Evolutionary conservation across 2,888 invertebrate species (phyloP).

Genomic region (Sympetrum striolatum): DNA sequence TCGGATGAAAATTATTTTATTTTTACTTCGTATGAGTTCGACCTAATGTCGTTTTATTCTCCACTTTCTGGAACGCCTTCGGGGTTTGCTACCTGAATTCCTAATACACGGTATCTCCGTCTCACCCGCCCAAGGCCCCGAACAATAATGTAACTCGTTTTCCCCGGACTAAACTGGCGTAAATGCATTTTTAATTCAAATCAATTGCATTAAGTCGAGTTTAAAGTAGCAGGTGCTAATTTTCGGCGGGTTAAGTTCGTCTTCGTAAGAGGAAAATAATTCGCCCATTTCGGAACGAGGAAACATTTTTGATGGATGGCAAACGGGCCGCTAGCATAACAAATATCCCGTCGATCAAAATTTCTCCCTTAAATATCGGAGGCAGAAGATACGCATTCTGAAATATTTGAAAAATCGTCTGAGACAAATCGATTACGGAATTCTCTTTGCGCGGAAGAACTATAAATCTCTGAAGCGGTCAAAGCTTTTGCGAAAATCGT

Average conservation of each 20-base stretch:
- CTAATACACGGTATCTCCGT: not conserved
- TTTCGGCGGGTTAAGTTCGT: not conserved
- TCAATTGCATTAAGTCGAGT: too few relatives aligned
- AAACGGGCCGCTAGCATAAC: not conserved
- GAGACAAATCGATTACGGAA: too few relatives aligned
- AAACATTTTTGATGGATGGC: not conserved
- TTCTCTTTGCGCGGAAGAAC: too few relatives aligned
- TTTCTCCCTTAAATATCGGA: too few relatives aligned
- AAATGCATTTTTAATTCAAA: not conserved
- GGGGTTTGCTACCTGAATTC: not conserved
- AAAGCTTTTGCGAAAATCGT: too few relatives aligned
- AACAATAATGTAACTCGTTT: not conserved
- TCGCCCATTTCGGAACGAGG: not conserved
- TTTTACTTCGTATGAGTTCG: not conserved
- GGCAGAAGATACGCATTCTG: too few relatives aligned
- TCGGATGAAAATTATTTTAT: not conserved
- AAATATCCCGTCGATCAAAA: not conserved
- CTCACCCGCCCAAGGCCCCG: not conserved
- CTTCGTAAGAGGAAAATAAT: not conserved
- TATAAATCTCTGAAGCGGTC: too few relatives aligned
- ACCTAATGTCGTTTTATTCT: not conserved
- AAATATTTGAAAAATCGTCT: too few relatives aligned
- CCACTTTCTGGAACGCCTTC: not conserved
- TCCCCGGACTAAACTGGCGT: not conserved
- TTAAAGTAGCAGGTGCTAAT: too few relatives aligned